A percentile compares a stretch with the other conserved stretches of the same genome.
Conservation (phyloP, 2,888 invertebrate species). For the Agrotis ipsilon region DNA sequence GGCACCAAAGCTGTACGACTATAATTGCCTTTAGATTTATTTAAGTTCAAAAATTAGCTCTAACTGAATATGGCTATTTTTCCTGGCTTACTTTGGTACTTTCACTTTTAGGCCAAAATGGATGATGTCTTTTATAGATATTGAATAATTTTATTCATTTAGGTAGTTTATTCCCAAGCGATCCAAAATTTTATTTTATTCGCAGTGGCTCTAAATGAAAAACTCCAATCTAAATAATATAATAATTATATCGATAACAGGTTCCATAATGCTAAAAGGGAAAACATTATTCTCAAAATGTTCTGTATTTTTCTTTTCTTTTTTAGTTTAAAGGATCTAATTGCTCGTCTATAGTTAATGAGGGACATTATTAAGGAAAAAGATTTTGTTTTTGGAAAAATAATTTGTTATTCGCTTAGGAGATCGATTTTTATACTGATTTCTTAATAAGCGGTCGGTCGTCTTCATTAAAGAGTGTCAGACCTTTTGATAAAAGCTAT, state of each 20-base stretch:
- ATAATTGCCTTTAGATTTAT: too few species aligned
- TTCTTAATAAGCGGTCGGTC: background rate
- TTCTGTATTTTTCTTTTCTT: background rate
- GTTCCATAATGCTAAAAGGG: constrained; percentile 2
- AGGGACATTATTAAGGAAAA: constrained; percentile 14
- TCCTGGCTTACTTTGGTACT: too few species aligned
- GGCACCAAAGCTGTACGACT: too few species aligned
- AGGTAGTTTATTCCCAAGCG: background rate
- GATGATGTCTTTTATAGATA: background rate
- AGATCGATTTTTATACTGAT: background rate
- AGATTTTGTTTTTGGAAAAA: background rate
- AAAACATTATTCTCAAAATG: constrained; percentile 8
- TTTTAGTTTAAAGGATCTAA: constrained; percentile 26
- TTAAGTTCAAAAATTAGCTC: too few species aligned
- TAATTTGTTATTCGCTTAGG: constrained; percentile 4
- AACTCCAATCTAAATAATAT: too few species aligned
- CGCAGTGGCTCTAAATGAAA: too few species aligned
- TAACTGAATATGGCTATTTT: too few species aligned
- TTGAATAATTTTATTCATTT: constrained; percentile 2
- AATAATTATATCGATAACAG: background rate
- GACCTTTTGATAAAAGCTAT: background rate
- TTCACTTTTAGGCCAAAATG: too few species aligned
- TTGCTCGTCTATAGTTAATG: constrained; percentile 20
- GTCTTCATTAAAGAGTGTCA: background rate
- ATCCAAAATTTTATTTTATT: too few species aligned